These are phyloP conservation scores for Antechinus flavipes DNA, from an alignment of 2,113 vertebrate genomes.

Conservation along the genomic window DNA sequence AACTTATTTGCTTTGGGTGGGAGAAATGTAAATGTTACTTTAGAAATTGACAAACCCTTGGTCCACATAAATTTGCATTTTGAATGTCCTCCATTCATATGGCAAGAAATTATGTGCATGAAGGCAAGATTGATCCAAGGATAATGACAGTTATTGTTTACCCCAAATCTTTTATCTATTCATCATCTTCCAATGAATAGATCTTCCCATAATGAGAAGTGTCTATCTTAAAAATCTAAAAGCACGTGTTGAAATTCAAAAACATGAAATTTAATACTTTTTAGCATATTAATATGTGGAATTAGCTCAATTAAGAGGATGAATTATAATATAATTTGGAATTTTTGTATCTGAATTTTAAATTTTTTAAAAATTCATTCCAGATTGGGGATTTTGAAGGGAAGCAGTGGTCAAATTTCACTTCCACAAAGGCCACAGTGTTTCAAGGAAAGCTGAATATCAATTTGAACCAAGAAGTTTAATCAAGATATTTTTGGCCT, in stretches of 20 bases:
- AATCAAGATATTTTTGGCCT: constrained; percentile 7
- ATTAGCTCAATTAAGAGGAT: not conserved
- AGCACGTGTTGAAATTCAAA: not conserved
- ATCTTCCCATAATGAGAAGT: not conserved
- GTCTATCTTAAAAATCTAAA: constrained; percentile 23
- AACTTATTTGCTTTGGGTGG: constrained; percentile 66
- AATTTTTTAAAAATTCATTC: not conserved
- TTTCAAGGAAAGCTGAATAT: not conserved
- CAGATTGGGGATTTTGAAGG: not conserved
- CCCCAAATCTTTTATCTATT: not conserved
- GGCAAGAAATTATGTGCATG: not conserved
- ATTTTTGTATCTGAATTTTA: not conserved
- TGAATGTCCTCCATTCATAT: constrained; percentile 39
- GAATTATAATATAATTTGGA: not conserved
- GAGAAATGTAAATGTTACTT: constrained; percentile 72
- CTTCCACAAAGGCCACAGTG: constrained; percentile 47
- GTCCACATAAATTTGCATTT: constrained; percentile 49
- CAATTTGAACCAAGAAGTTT: not conserved
- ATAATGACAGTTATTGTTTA: constrained; percentile 16
- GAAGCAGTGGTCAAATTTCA: not conserved
- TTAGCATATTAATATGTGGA: not conserved
- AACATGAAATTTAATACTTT: not conserved
- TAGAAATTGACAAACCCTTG: constrained; percentile 64
- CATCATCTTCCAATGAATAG: not conserved
- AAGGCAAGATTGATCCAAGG: not conserved